Evolutionary conservation across 1,140 invertebrate species (phyloP).

Genomic region (Drosophila hydei): DNA sequence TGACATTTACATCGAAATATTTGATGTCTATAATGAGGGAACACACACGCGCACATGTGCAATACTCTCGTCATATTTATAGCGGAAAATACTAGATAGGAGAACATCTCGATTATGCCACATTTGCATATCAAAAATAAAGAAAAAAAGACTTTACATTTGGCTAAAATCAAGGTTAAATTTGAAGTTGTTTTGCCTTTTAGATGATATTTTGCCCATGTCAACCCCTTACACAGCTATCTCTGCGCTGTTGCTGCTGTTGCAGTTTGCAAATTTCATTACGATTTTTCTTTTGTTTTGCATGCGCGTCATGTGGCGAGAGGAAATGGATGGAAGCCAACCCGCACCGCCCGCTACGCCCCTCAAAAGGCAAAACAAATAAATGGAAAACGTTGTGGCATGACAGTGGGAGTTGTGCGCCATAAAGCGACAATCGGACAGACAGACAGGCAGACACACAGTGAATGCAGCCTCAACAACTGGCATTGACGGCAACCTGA

Average conservation of each 20-base stretch:
- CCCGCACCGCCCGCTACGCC: neutral
- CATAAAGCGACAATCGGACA: slow-evolving; percentile 35
- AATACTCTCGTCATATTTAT: slow-evolving; percentile 2
- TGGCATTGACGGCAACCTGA: slow-evolving; percentile 65
- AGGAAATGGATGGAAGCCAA: slow-evolving; percentile 51
- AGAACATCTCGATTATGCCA: slow-evolving; percentile 17
- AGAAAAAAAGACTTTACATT: slow-evolving; percentile 19
- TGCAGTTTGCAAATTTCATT: slow-evolving; percentile 77
- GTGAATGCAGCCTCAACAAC: slow-evolving; percentile 27
- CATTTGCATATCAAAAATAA: slow-evolving; percentile 23
- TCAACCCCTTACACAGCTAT: slow-evolving; percentile 23
- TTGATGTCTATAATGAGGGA: slow-evolving; percentile 70
- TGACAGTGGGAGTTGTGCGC: slow-evolving; percentile 12
- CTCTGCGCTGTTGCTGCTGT: slow-evolving; percentile 33
- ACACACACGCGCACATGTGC: neutral
- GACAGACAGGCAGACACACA: slow-evolving; percentile 25
- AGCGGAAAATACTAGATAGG: slow-evolving; percentile 8
- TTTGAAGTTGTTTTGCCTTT: slow-evolving; percentile 3
- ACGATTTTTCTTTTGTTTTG: slow-evolving; percentile 72
- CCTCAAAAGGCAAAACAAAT: slow-evolving; percentile 43
- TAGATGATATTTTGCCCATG: neutral
- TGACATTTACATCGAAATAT: slow-evolving; percentile 68
- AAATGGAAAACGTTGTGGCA: slow-evolving; percentile 40
- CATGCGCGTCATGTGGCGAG: slow-evolving; percentile 34
- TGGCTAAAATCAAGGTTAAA: slow-evolving; percentile 62